Evolutionary conservation across 2,113 vertebrate species (phyloP).

Genomic region (Ibidorhyncha struthersii): DNA sequence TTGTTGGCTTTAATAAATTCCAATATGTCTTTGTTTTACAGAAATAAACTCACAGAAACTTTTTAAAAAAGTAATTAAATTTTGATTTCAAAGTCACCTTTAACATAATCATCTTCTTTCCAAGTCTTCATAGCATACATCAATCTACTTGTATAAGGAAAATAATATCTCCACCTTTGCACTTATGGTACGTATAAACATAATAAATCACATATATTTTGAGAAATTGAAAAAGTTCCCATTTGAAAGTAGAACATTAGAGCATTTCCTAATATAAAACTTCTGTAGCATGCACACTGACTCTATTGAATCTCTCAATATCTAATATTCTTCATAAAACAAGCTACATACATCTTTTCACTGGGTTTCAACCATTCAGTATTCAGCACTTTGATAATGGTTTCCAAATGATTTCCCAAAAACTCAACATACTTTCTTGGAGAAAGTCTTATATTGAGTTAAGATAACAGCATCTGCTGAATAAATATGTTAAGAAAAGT

Average conservation of each 20-base stretch:
- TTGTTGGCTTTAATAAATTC: not conserved
- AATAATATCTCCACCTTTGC: not conserved
- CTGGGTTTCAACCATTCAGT: not conserved
- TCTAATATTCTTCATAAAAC: not conserved
- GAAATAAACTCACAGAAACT: not conserved
- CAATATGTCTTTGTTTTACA: not conserved
- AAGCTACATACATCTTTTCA: not conserved
- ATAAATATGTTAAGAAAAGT: not conserved
- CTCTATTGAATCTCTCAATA: not conserved
- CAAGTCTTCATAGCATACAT: not conserved
- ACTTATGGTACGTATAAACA: not conserved
- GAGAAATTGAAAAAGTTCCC: not conserved
- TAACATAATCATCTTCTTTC: not conserved
- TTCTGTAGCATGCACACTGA: not conserved
- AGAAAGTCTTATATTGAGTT: not conserved
- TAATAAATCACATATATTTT: not conserved
- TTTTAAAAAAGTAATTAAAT: not conserved
- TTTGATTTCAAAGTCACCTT: not conserved
- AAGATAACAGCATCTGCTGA: not conserved
- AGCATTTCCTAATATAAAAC: constrained; percentile 6
- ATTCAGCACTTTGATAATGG: not conserved
- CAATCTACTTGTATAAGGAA: not conserved
- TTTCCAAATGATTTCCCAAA: constrained; percentile 27
- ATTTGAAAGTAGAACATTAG: not conserved
- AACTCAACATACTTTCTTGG: not conserved